A percentile compares a stretch with the other conserved stretches of the same genome.
Evolutionary conservation across 2,797 vertebrate genomes (phyloP).

Genomic region (Protosalanx chinensis): DNA sequence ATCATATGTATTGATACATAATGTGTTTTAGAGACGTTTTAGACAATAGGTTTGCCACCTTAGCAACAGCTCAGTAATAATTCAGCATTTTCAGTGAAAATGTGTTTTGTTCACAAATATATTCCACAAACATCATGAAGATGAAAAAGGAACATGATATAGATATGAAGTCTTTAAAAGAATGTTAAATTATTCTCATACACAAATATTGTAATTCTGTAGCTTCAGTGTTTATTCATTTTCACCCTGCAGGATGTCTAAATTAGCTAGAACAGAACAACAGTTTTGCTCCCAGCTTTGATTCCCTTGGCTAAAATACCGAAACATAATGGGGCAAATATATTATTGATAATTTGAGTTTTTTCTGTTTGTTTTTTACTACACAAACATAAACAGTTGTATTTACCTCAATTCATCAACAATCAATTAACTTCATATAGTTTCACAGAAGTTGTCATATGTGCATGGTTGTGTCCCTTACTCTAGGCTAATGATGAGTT

Average conservation of each 20-base stretch:
- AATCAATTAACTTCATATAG: background rate
- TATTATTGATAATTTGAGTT: constrained; percentile 49
- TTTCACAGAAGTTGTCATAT: constrained; percentile 10
- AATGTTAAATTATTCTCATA: constrained; percentile 15
- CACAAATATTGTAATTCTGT: constrained; percentile 10
- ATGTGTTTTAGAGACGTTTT: background rate
- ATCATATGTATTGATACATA: background rate
- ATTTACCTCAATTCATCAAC: constrained; percentile 34
- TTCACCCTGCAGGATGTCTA: constrained; percentile 29
- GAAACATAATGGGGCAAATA: constrained; percentile 36
- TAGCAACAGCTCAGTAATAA: background rate
- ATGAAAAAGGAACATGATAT: background rate
- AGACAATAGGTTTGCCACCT: background rate
- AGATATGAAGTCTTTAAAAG: background rate
- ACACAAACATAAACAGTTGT: constrained; percentile 16
- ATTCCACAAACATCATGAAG: too few relatives aligned
- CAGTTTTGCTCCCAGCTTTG: background rate
- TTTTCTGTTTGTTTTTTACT: background rate
- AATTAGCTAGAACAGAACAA: constrained; percentile 23
- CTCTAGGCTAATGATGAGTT: too few relatives aligned
- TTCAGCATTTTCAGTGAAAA: too few relatives aligned
- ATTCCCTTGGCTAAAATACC: constrained; percentile 38
- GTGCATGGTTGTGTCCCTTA: constrained; percentile 16
- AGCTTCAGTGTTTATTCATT: constrained; percentile 12
- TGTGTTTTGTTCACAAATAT: too few relatives aligned